Evolutionary conservation across 2,888 invertebrate species (phyloP).

Genomic region (Nomada ruficornis): DNA sequence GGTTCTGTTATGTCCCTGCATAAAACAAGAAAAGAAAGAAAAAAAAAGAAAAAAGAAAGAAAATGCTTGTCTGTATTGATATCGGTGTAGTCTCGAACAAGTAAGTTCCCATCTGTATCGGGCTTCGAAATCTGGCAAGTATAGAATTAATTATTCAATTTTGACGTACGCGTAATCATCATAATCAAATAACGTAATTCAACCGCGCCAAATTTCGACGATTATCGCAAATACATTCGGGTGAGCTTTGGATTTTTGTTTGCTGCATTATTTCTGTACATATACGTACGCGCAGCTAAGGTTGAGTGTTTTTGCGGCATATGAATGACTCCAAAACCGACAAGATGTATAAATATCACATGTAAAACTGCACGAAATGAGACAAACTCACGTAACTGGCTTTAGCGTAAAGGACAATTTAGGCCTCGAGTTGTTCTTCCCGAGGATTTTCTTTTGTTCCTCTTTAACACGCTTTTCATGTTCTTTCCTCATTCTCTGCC

Average conservation of each 20-base stretch:
- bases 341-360: conserved; percentile 79
- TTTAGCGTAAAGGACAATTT: conserved; percentile 96
- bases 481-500: conserved; percentile 96
- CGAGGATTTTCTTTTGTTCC: conserved; percentile 98
- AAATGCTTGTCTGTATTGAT: conserved; percentile 49
- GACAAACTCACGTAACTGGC: conserved; percentile 88
- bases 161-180: conserved; percentile 42
- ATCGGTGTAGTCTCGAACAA: conserved; percentile 52
- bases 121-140: conserved; percentile 54
- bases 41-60: too few species aligned
- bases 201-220: conserved; percentile 55
- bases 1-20: neutral
- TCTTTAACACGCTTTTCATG: conserved; percentile 96
- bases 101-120: conserved; percentile 55
- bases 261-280: conserved; percentile 53
- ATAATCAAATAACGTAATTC: conserved; percentile 60
- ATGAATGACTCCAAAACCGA: conserved; percentile 63
- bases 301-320: conserved; percentile 57
- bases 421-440: conserved; percentile 98
- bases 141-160: conserved; percentile 57
- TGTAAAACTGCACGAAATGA: conserved; percentile 75
- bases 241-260: conserved; percentile 59
- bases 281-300: conserved; percentile 39
- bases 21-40: neutral
- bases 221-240: conserved; percentile 61